These are phyloP conservation scores for Rhinopomastus cyanomelas DNA, from an alignment of 2,113 vertebrate species.

Conservation along the genomic window DNA sequence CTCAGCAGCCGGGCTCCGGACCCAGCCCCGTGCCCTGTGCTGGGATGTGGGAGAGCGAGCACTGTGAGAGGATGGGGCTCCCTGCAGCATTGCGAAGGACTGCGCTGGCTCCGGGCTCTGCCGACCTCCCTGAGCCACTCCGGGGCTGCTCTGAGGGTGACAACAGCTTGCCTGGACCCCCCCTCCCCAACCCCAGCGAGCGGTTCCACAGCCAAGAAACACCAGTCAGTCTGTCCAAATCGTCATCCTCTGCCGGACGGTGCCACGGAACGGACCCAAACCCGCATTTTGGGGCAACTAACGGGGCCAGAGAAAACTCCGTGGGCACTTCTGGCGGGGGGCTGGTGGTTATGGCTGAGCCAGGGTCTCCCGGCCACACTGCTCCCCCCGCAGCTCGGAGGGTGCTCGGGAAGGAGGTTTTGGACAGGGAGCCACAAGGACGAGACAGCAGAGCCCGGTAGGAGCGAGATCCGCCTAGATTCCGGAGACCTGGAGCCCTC, in stretches of 20 bases:
- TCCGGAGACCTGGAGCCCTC: background rate
- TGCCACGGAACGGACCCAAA: background rate
- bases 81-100: fast-evolving
- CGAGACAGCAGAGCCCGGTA: background rate
- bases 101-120: background rate
- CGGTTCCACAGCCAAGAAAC: background rate
- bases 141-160: background rate
- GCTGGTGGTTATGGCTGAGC: background rate
- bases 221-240: fast-evolving
- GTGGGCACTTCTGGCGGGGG: background rate
- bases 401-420: background rate
- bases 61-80: fast-evolving
- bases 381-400: background rate
- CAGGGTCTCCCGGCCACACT: background rate
- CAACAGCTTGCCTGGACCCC: background rate
- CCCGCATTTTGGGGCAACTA: fast-evolving
- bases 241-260: background rate
- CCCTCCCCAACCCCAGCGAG: fast-evolving
- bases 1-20: background rate
- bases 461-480: background rate
- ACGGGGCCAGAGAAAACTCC: background rate
- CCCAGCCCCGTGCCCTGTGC: background rate
- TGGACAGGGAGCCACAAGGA: background rate
- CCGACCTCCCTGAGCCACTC: background rate
- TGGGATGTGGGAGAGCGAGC: background rate